phyloP scores from a whole-genome alignment of 2,797 vertebrate species.

The Anguilla megastoma region DNA sequence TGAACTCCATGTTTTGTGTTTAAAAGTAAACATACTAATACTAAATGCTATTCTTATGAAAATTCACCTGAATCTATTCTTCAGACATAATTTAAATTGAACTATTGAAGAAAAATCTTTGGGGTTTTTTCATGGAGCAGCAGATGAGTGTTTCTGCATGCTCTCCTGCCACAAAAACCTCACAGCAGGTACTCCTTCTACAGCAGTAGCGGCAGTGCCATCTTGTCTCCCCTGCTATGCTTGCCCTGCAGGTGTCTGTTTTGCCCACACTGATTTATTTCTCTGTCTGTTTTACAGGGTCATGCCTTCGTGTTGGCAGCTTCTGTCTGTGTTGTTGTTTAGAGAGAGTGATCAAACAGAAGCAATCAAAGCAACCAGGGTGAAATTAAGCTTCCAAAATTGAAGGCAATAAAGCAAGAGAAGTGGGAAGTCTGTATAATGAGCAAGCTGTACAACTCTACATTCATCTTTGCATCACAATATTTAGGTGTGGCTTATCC shows the following conservation, averaged over 20 bases:
- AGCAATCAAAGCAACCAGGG: background rate
- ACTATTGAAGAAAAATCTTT: background rate
- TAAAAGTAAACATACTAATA: background rate
- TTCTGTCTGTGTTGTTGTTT: slow-evolving; percentile 7
- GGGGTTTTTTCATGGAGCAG: background rate
- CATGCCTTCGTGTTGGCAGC: background rate
- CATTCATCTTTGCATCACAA: background rate
- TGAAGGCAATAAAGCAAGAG: background rate
- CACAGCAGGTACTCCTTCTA: background rate
- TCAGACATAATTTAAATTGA: background rate
- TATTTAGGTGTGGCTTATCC: background rate
- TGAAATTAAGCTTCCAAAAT: slow-evolving; percentile 16
- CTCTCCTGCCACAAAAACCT: too few species aligned
- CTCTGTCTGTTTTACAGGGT: background rate
- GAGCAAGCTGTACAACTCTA: background rate
- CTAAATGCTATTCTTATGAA: background rate
- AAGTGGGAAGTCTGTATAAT: background rate
- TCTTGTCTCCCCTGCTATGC: background rate
- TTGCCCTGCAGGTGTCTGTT: background rate
- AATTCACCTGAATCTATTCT: background rate
- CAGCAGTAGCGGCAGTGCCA: background rate
- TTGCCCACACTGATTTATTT: background rate
- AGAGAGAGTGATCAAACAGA: slow-evolving; percentile 6
- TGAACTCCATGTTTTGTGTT: background rate
- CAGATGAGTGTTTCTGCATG: background rate